These are phyloP conservation scores for Typhlichthys subterraneus DNA, from an alignment of 2,797 vertebrate species.

Conservation along the genomic window DNA sequence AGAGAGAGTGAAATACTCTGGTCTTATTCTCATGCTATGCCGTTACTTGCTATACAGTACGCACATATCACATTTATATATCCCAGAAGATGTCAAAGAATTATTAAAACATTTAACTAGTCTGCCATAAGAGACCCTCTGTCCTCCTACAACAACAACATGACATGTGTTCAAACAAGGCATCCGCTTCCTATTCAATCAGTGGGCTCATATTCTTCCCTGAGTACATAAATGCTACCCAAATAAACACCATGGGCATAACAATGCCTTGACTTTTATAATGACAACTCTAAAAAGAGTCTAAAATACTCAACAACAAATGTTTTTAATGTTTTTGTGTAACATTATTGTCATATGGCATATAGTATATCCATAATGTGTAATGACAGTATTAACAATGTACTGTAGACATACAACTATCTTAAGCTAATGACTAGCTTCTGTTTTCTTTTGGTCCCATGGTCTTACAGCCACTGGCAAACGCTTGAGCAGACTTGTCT, in stretches of 20 bases:
- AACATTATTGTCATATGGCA: too few species aligned
- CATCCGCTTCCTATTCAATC: slow-evolving; percentile 36
- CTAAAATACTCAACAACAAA: neutral
- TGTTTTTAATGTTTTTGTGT: neutral
- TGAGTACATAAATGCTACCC: slow-evolving; percentile 2
- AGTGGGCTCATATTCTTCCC: slow-evolving; percentile 20
- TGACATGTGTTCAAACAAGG: slow-evolving; percentile 29
- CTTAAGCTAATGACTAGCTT: neutral
- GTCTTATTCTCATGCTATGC: slow-evolving; percentile 45
- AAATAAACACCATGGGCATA: slow-evolving; percentile 27
- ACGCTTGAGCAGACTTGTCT: slow-evolving; percentile 32
- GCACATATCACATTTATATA: slow-evolving; percentile 40
- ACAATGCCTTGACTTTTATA: slow-evolving; percentile 13
- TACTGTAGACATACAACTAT: neutral
- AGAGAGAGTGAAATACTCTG: slow-evolving; percentile 61
- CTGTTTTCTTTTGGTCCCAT: slow-evolving; percentile 21
- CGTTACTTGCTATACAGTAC: slow-evolving; percentile 23
- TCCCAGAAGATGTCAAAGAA: slow-evolving; percentile 39
- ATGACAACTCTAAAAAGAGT: neutral
- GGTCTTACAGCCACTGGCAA: slow-evolving; percentile 29
- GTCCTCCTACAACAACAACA: slow-evolving; percentile 28
- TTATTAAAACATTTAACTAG: slow-evolving; percentile 31
- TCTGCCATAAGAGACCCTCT: slow-evolving; percentile 24
- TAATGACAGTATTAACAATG: neutral
- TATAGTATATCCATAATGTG: too few species aligned